Evolutionary conservation across 2,113 vertebrate genomes (phyloP), one percentile per base, ranked within the genome.

Genomic region (Polypterus bichir): DNA sequence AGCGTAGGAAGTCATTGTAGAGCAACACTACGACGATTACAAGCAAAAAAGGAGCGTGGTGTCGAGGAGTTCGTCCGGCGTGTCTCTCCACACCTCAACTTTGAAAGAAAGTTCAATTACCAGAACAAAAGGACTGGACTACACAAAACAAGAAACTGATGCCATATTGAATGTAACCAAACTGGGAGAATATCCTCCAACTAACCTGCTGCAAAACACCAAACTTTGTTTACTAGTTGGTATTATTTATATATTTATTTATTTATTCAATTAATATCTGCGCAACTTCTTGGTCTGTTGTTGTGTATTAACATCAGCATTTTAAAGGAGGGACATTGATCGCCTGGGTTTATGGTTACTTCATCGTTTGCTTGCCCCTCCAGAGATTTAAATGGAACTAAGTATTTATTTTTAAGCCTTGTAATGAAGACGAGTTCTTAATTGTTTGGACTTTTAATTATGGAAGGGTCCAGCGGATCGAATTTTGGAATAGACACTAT

Each of bases 401-500:
- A 68, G 64, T 64, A 59, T 54, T 59, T 63, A 65, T 7, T 59
- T 68, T 63, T 66, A 8, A 76, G 74, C 81, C 80, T 56, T 79
- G 86, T 84, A 80, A 91, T 89, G 90, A 85, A 81, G 89, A 73
- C 66, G 65, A 77, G 75, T 75, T 73, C 84, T 81, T 77, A 78
- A 82, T 70, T 79, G 67, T 73, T 75, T 45, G 5, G 66, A 61
- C 63, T 64, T 49, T 65, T 62, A 83, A 88, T 82, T 69, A 97
- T 97, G 94, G 94, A 98, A 86, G 92, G 79, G 82, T 87, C 92
- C 76, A 92, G 91, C 77, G 89, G 90, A 76, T 95, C 93, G 70
- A 97, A 84, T 83, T 98, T 98, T 83, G 95, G 94, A 81, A 98
- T 98, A 86, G 95, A 97, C 84, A 97, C 92, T 76, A 97, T 98